Percentiles rank a stretch among this genome's conserved stretches.
These are phyloP conservation scores for Gobio gobio DNA, from an alignment of 2,113 vertebrate species.

Conservation along the genomic window DNA sequence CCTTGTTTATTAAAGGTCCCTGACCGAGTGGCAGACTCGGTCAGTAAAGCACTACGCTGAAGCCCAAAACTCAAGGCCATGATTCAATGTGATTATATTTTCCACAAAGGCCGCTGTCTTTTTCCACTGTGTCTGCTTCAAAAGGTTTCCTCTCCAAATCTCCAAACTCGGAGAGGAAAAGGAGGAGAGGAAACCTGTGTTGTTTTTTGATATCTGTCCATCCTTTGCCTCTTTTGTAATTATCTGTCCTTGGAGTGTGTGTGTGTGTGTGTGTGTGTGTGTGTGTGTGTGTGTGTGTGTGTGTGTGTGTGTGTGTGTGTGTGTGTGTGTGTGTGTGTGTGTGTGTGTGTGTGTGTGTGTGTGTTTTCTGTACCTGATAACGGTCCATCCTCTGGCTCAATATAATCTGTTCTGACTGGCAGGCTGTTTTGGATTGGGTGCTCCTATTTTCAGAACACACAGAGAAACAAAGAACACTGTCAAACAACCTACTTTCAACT, in stretches of 20 bases:
- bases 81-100: slow-evolving; percentile 45
- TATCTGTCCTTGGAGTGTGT: slow-evolving; percentile 19
- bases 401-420: slow-evolving; percentile 67
- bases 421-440: slow-evolving; percentile 70
- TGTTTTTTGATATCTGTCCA: slow-evolving; percentile 55
- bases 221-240: slow-evolving; percentile 12
- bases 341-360: neutral
- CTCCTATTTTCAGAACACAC: slow-evolving; percentile 51
- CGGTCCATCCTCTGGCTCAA: slow-evolving; percentile 70
- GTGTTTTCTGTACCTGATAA: slow-evolving; percentile 79
- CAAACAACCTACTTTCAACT: slow-evolving; percentile 34
- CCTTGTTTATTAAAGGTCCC: slow-evolving; percentile 38
- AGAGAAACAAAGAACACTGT: slow-evolving; percentile 32
- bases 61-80: slow-evolving; percentile 17
- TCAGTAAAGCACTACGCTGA: slow-evolving; percentile 18
- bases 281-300: slow-evolving; percentile 25
- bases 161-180: slow-evolving; percentile 41
- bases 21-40: slow-evolving; percentile 10
- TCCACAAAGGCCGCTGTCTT: slow-evolving; percentile 42
- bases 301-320: slow-evolving; percentile 3
- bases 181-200: slow-evolving; percentile 66
- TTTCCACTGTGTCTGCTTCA: slow-evolving; percentile 40
- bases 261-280: neutral
- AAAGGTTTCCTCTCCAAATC: slow-evolving; percentile 48
- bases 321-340: neutral